Evolutionary conservation across 2,888 invertebrate species (phyloP), one percentile per base, ranked within the genome.

Genomic region (Lomographa bimaculata): DNA sequence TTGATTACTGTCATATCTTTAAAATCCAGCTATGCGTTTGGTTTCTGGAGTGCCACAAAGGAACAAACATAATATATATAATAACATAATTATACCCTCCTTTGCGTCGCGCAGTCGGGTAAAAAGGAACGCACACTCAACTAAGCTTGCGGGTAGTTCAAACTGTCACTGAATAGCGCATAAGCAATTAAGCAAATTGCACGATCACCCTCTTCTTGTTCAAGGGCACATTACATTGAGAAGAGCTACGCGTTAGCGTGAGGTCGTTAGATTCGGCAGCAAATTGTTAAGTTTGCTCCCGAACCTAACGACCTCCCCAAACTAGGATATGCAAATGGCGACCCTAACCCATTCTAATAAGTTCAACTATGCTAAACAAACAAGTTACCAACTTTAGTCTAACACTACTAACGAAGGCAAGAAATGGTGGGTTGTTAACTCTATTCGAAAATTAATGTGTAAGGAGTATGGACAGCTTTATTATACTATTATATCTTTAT

Each of bases 281-380:
- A 35, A 35, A 25, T 30, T 17, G 30, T 36, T 18, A n/a, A n/a
- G n/a, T n/a, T n/a, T n/a, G n/a, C n/a, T n/a, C 29, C 35, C 6
- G 30, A 40, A 30, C 35, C 30, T 32, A 26, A 26, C 18, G 14
- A 11, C 6, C 4, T 5, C 5, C 26, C 1, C 26, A 30, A 36
- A 42, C 35, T 18, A 42, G 32, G 9, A 26, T 36, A 42, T 42
- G 23, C 32, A 32, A 42, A 42, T 42, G 11, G 12, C 24, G 8
- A 12, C 24, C 32, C 42, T 32, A 7, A 28, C 36, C 42, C 21
- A 23, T 32, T 32, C 7, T 36, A 32, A 42, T 42, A 36, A 29
- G 24, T 41, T 12, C 16, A 41, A 42, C 32, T 36, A 27, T 32
- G 27, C 27, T 32, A 36, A 32, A 35, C 30, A 26, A 42, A 42